A percentile compares a stretch with the other conserved stretches of the same genome.
These are phyloP conservation scores for Apodemia mormo DNA, from an alignment of 2,888 invertebrate species.

Conservation along the genomic window DNA sequence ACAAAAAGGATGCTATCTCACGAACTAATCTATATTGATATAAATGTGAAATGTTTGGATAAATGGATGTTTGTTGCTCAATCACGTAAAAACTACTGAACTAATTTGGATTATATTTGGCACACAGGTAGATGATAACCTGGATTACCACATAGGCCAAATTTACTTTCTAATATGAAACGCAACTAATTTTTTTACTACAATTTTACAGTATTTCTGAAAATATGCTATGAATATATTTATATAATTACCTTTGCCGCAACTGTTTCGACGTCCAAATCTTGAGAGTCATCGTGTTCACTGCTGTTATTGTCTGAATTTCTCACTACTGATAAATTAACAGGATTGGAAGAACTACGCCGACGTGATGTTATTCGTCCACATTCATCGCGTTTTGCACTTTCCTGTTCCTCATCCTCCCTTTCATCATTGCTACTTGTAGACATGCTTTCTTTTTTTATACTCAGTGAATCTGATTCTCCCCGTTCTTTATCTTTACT, in stretches of 20 bases:
- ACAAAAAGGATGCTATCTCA: too few relatives aligned
- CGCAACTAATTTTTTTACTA: too few relatives aligned
- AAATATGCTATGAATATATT: too few relatives aligned
- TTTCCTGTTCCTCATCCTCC: slow-evolving; percentile 73
- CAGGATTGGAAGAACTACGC: slow-evolving; percentile 90
- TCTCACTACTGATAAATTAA: slow-evolving; percentile 87
- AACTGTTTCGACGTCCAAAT: slow-evolving; percentile 78
- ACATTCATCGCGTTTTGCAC: slow-evolving; percentile 78
- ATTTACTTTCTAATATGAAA: too few relatives aligned
- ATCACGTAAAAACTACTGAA: too few relatives aligned
- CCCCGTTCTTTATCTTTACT: slow-evolving; percentile 72
- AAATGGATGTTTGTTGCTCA: too few relatives aligned
- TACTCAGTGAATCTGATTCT: slow-evolving; percentile 69
- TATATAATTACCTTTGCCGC: slow-evolving; percentile 67
- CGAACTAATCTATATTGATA: too few relatives aligned
- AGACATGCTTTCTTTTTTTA: slow-evolving; percentile 79
- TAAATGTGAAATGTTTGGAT: too few relatives aligned
- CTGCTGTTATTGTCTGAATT: slow-evolving; percentile 82
- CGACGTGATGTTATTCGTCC: slow-evolving; percentile 81
- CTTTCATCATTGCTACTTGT: slow-evolving; percentile 78
- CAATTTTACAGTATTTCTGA: too few relatives aligned
- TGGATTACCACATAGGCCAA: too few relatives aligned
- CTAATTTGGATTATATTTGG: too few relatives aligned
- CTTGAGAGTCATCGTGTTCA: slow-evolving; percentile 79
- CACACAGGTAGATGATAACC: too few relatives aligned